Percentiles rank a stretch among this genome's conserved stretches.
Conservation (phyloP, 2,113 vertebrate species). For the Callipepla californica region DNA sequence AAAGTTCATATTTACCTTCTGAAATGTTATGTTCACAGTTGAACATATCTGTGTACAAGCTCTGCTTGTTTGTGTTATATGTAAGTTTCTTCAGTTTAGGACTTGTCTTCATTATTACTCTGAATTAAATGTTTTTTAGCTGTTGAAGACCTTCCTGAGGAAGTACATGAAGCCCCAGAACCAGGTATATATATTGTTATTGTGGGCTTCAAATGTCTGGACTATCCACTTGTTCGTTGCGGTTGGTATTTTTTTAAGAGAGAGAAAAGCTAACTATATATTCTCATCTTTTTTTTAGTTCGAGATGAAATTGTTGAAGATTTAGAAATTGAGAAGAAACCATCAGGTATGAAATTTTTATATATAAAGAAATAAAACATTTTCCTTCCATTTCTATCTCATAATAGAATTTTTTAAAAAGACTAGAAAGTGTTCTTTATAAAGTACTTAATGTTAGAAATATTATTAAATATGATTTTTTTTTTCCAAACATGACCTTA, state of each 20-base stretch:
- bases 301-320: slow-evolving; percentile 29
- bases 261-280: neutral
- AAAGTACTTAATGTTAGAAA: neutral
- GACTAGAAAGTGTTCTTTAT: neutral
- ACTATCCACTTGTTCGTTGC: neutral
- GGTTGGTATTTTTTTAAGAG: neutral
- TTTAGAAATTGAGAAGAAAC: neutral
- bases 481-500: neutral
- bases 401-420: neutral
- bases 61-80: neutral
- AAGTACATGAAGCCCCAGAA: neutral
- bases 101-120: neutral
- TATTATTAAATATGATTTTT: neutral
- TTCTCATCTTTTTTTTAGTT: neutral
- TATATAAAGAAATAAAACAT: neutral
- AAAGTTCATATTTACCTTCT: neutral
- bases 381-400: neutral
- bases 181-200: slow-evolving; percentile 4
- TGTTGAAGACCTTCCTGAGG: slow-evolving; percentile 25
- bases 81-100: neutral
- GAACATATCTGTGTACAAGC: neutral
- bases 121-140: slow-evolving; percentile 5
- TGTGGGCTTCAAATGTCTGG: neutral
- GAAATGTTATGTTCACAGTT: neutral
- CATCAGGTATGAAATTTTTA: neutral